These are phyloP conservation scores for Paramormyrops hopkinsi DNA, from an alignment of 2,797 vertebrate species.

Conservation along the genomic window DNA sequence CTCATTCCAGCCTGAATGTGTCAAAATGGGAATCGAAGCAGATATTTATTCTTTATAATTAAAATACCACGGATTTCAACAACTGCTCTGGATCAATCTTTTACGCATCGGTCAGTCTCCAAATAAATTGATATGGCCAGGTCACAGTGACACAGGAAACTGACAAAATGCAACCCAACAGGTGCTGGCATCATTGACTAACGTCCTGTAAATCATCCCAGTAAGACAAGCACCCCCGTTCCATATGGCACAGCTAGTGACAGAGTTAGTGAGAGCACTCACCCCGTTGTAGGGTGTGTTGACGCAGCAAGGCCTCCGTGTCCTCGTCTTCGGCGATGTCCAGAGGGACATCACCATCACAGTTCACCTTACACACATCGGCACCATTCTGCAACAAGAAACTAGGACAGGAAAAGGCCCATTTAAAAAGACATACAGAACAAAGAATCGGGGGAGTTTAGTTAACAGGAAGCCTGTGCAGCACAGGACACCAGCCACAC, in stretches of 20 bases:
- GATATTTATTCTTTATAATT: background rate
- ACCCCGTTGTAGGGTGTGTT: constrained; percentile 69
- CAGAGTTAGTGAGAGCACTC: constrained; percentile 16
- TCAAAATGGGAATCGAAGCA: background rate
- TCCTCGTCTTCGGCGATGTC: constrained; percentile 82
- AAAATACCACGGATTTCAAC: background rate
- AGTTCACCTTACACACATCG: constrained; percentile 76
- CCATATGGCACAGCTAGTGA: background rate
- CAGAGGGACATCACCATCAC: constrained; percentile 79
- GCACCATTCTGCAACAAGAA: constrained; percentile 74
- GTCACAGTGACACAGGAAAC: background rate
- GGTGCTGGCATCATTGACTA: background rate
- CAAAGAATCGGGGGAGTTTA: background rate
- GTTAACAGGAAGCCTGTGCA: background rate
- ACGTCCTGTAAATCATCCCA: background rate
- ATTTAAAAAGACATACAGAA: background rate
- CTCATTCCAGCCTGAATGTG: background rate
- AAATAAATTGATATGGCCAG: background rate
- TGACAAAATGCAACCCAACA: background rate
- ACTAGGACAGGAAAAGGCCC: constrained; percentile 47
- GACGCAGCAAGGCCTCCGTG: constrained; percentile 73
- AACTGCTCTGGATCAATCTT: background rate
- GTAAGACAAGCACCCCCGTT: background rate
- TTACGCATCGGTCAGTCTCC: background rate
- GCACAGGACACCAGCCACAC: background rate